phyloP scores from a whole-genome alignment of 1,140 invertebrate genomes.

The Drepana arcuata region DNA sequence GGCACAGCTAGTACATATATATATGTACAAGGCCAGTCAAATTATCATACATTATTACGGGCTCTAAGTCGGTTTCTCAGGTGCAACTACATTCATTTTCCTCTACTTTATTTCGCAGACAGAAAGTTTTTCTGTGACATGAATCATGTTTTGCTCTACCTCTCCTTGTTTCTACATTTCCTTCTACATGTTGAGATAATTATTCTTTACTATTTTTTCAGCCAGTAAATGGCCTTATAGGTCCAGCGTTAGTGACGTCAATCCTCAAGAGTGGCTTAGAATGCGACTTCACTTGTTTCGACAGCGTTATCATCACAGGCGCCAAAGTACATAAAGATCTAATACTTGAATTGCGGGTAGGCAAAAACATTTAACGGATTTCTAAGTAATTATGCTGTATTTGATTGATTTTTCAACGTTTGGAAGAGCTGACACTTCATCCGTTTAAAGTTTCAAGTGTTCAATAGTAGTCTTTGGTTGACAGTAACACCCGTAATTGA shows the following conservation, averaged over 20 bases:
- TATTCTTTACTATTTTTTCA: conserved; percentile 8
- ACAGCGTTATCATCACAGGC: conserved; percentile 10
- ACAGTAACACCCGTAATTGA: too few relatives aligned
- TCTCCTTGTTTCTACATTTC: background rate
- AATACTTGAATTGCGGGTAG: conserved; percentile 6
- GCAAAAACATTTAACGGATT: background rate
- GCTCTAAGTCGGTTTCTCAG: too few relatives aligned
- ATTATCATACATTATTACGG: background rate
- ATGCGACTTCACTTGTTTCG: conserved; percentile 20
- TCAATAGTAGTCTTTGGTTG: too few relatives aligned
- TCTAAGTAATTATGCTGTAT: background rate
- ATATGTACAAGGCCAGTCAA: background rate
- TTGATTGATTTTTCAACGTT: background rate
- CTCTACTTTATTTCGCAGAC: too few relatives aligned
- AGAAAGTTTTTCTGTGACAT: too few relatives aligned
- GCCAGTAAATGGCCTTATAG: conserved; percentile 3
- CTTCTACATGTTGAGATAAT: background rate
- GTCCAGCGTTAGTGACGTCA: conserved; percentile 1
- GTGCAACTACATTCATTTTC: background rate
- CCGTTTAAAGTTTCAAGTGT: too few relatives aligned
- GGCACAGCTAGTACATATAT: too few relatives aligned
- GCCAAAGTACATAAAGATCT: conserved; percentile 3
- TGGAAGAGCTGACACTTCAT: too few relatives aligned
- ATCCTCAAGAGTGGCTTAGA: conserved; percentile 10
- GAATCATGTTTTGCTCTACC: too few relatives aligned